A percentile compares a stretch with the other conserved stretches of the same genome.
Evolutionary conservation across 2,888 invertebrate genomes (phyloP).

Genomic region (Scaptomyza caliginosa): DNA sequence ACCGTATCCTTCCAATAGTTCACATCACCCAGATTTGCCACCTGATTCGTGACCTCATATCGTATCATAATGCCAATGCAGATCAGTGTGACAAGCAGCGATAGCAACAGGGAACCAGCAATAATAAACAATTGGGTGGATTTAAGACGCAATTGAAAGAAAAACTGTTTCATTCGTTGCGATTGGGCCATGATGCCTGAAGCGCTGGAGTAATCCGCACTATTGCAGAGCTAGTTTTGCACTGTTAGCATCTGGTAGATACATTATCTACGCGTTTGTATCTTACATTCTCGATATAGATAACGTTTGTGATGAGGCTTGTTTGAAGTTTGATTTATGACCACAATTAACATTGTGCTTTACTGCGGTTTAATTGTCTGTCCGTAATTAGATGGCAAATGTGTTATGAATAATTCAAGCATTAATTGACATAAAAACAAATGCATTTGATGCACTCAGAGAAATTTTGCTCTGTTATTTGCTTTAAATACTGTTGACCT

Average conservation of each 20-base stretch:
- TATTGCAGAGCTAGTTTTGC: background rate
- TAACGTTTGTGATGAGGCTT: slow-evolving; percentile 7
- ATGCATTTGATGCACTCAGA: slow-evolving; percentile 37
- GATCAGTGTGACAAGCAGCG: slow-evolving; percentile 67
- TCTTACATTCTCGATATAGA: slow-evolving; percentile 26
- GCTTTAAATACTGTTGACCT: too few relatives aligned
- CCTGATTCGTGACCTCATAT: slow-evolving; percentile 77
- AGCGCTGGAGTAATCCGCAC: background rate
- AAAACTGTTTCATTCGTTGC: slow-evolving; percentile 33
- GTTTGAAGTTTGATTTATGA: slow-evolving; percentile 44
- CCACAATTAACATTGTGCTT: slow-evolving; percentile 29
- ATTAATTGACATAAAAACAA: slow-evolving; percentile 66
- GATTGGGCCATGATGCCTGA: slow-evolving; percentile 39
- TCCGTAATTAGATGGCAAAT: slow-evolving; percentile 67
- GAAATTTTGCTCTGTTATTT: too few relatives aligned
- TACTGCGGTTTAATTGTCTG: slow-evolving; percentile 38
- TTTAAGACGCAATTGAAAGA: slow-evolving; percentile 45
- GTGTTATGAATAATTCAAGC: slow-evolving; percentile 63
- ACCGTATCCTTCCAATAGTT: slow-evolving; percentile 71
- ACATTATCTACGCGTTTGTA: slow-evolving; percentile 3
- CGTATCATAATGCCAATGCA: slow-evolving; percentile 74
- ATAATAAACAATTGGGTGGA: slow-evolving; percentile 73
- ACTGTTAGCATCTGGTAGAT: background rate
- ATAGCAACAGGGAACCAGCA: slow-evolving; percentile 63
- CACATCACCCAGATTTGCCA: slow-evolving; percentile 64